A percentile compares a stretch with the other conserved stretches of the same genome.
Conservation (phyloP, 2,113 vertebrate species). For the Oreochromis aureus region DNA sequence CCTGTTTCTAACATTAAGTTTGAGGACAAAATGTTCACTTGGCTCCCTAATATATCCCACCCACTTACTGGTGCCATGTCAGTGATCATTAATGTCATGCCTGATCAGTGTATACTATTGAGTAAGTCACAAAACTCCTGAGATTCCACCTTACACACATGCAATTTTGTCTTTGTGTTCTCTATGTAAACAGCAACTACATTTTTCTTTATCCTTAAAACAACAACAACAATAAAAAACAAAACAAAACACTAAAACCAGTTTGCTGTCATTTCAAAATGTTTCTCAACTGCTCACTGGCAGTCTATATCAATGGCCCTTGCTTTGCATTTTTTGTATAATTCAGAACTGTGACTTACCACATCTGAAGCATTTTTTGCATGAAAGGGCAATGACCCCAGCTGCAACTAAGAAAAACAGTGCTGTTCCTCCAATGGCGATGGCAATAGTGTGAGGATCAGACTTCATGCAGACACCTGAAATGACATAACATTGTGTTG, state of each 20-base stretch:
- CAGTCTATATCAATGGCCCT: background rate
- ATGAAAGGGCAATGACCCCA: accelerated
- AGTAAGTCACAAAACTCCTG: accelerated
- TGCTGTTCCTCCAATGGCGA: background rate
- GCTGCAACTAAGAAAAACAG: background rate
- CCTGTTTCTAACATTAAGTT: background rate
- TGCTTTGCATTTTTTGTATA: background rate
- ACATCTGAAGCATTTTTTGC: background rate
- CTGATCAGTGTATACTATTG: background rate
- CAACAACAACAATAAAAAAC: background rate
- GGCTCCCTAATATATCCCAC: background rate
- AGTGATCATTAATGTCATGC: accelerated
- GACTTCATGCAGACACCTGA: background rate
- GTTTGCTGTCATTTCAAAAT: background rate
- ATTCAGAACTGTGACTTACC: background rate
- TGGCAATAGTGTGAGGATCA: accelerated
- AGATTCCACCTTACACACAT: accelerated
- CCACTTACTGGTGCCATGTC: background rate
- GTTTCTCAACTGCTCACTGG: background rate
- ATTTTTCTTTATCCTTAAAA: background rate
- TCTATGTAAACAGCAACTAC: background rate
- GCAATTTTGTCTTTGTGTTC: background rate
- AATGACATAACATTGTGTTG: background rate
- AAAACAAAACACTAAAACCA: background rate
- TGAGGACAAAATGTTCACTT: background rate